A percentile compares a stretch with the other conserved stretches of the same genome.
Conservation (phyloP, 2,888 invertebrate species). For the Bhutanitis thaidina region DNA sequence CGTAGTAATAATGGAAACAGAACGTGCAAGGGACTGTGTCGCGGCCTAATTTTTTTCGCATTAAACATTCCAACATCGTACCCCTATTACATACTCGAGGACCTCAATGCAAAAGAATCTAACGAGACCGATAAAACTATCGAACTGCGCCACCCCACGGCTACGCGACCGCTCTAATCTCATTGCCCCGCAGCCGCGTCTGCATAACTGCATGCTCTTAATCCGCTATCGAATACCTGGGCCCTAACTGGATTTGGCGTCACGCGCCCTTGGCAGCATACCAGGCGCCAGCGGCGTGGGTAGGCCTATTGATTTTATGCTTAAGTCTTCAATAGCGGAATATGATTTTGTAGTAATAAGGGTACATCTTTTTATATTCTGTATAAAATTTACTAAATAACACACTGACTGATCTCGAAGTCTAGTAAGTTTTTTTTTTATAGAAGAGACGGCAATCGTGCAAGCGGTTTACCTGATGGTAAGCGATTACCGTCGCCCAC, state of each 20-base stretch:
- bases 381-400: too few species aligned
- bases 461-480: too few species aligned
- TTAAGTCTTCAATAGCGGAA: neutral
- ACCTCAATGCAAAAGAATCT: slow-evolving; percentile 10
- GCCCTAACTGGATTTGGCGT: slow-evolving; percentile 26
- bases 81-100: neutral
- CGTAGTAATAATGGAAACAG: too few species aligned
- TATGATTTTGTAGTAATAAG: neutral
- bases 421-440: too few species aligned
- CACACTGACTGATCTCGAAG: too few species aligned
- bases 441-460: too few species aligned
- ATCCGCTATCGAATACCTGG: slow-evolving; percentile 45
- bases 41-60: too few species aligned
- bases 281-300: slow-evolving; percentile 9
- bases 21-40: too few species aligned
- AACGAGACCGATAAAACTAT: slow-evolving; percentile 28
- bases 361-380: too few species aligned
- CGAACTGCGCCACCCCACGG: slow-evolving; percentile 6
- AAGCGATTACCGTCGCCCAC: too few species aligned
- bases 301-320: neutral
- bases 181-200: slow-evolving; percentile 4
- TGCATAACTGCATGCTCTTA: slow-evolving; percentile 41
- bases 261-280: slow-evolving; percentile 20
- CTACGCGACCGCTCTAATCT: slow-evolving; percentile 17
- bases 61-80: too few species aligned